A percentile compares a stretch with the other conserved stretches of the same genome.
Conservation (phyloP, 2,113 vertebrate species). For the Oxyura jamaicensis region DNA sequence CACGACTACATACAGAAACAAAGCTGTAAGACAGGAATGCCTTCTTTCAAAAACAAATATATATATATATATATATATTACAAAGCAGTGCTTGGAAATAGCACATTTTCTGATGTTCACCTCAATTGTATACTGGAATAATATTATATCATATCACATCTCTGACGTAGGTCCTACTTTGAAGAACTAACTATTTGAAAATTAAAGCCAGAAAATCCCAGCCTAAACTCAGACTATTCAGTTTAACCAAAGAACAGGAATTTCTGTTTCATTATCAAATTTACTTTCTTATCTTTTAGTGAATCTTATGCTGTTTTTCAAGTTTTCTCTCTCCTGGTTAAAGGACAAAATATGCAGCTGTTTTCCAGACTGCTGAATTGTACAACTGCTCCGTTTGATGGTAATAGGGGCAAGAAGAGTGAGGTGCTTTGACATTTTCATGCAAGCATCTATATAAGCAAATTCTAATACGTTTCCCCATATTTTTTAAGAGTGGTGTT, state of each 20-base stretch:
- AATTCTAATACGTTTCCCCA: not conserved
- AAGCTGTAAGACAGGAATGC: not conserved
- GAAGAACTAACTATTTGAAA: not conserved
- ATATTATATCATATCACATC: fast-evolving
- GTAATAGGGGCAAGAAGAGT: not conserved
- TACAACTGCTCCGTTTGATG: not conserved
- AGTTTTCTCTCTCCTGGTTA: not conserved
- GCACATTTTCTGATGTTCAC: not conserved
- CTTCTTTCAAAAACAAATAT: not conserved
- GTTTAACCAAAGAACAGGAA: not conserved
- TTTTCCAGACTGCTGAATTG: not conserved
- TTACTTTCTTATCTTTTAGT: not conserved
- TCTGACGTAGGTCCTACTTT: not conserved
- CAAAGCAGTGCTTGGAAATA: not conserved
- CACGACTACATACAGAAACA: not conserved
- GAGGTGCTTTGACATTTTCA: not conserved
- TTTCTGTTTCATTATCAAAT: not conserved
- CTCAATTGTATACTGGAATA: not conserved
- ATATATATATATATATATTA: too few species aligned
- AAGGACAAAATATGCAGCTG: not conserved
- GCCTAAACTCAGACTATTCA: not conserved
- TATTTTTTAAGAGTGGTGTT: not conserved
- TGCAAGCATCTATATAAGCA: not conserved
- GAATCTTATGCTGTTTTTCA: not conserved
- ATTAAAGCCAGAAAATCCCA: not conserved